Conservation (phyloP, 2,888 invertebrate species). For the Caenorhabditis wallacei region DNA sequence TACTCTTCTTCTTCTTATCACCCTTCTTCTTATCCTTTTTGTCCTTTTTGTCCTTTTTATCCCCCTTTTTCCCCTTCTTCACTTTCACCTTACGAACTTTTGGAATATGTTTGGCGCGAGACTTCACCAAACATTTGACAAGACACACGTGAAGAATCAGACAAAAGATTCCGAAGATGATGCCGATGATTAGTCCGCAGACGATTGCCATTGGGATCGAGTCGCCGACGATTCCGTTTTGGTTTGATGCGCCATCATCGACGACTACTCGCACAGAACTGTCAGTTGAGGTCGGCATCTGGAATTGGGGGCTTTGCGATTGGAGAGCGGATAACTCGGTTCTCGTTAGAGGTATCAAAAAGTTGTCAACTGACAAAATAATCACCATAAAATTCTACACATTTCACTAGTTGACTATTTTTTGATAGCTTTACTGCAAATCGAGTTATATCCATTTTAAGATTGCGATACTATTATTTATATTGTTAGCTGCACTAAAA, state of each 20-base stretch:
- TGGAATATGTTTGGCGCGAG: constrained; percentile 50
- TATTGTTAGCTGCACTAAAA: background rate
- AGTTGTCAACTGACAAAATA: no score
- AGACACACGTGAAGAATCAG: constrained; percentile 50
- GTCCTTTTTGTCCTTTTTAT: constrained; percentile 21
- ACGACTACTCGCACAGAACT: background rate
- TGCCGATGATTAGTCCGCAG: constrained; percentile 34
- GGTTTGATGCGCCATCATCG: background rate
- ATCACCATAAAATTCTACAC: no score
- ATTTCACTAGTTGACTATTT: no score
- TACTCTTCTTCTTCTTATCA: constrained; percentile 19
- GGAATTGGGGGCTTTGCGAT: background rate
- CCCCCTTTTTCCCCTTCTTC: constrained; percentile 52
- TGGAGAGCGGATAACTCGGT: no score
- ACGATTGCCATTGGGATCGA: constrained; percentile 54
- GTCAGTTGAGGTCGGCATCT: constrained; percentile 6
- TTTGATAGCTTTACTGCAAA: no score
- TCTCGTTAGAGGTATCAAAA: no score
- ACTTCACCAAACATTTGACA: constrained; percentile 44
- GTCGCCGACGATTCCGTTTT: constrained; percentile 35
- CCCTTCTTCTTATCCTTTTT: constrained; percentile 15
- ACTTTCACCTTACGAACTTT: constrained; percentile 50
- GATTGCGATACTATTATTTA: no score
- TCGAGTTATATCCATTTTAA: background rate
- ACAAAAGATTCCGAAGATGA: constrained; percentile 40